Evolutionary conservation across 2,113 vertebrate species (phyloP).

Genomic region (Crypturellus undulatus): DNA sequence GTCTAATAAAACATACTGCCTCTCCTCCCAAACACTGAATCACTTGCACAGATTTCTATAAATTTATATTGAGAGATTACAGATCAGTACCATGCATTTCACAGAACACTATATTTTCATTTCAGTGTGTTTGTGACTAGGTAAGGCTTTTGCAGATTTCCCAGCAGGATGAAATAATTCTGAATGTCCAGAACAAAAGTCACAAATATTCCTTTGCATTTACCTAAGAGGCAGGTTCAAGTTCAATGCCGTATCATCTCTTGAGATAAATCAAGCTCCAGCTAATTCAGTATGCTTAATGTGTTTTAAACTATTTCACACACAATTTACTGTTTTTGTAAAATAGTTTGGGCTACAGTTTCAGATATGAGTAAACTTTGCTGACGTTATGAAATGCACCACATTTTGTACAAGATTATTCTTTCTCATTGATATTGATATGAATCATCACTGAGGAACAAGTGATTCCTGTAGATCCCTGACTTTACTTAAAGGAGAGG

Average conservation of each 20-base stretch:
- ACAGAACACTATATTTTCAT: background rate
- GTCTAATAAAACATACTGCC: background rate
- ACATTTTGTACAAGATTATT: background rate
- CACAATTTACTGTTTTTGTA: background rate
- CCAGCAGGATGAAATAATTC: background rate
- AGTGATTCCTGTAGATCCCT: background rate
- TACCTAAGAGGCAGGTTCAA: background rate
- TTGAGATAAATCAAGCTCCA: background rate
- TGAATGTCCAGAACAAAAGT: background rate
- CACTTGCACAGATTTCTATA: background rate
- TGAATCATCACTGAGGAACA: accelerated
- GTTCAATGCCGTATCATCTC: background rate
- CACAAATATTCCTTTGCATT: background rate
- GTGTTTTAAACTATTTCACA: background rate
- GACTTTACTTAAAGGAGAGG: background rate
- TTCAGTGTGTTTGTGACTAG: background rate
- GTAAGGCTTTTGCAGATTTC: background rate
- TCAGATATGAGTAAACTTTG: background rate
- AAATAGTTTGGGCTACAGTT: background rate
- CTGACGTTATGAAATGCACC: accelerated
- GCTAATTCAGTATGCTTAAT: background rate
- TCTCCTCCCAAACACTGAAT: background rate
- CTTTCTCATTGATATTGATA: background rate
- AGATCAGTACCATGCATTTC: background rate
- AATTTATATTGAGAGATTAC: background rate